A percentile compares a stretch with the other conserved stretches of the same genome.
Evolutionary conservation across 30 jellyfish, hydroid and myxozoan genomes (phyloP).

Genomic region (Hydra vulgaris): DNA sequence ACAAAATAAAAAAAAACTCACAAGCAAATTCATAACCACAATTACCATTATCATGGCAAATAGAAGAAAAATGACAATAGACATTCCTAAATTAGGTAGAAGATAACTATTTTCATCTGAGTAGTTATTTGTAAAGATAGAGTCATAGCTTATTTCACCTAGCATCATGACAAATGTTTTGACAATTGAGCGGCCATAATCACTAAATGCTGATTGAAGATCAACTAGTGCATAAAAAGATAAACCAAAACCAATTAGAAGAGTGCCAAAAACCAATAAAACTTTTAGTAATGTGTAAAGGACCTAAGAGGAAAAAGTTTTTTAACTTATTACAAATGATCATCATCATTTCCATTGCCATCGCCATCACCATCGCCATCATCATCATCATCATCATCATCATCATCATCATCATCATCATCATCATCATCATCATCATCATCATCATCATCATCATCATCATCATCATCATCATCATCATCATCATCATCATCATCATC

Average conservation of each 20-base stretch:
- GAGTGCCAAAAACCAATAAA: constrained; percentile 34
- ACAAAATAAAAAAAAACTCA: constrained; percentile 21
- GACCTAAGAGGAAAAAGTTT: constrained; percentile 16
- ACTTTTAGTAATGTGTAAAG: constrained; percentile 39
- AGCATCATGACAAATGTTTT: constrained; percentile 60
- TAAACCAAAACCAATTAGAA: constrained; percentile 37
- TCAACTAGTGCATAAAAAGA: constrained; percentile 43
- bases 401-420: too few species aligned
- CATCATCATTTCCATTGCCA: too few species aligned
- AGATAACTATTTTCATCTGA: neutral
- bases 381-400: too few species aligned
- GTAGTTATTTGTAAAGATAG: constrained; percentile 27
- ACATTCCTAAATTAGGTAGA: constrained; percentile 18
- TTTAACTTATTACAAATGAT: too few species aligned
- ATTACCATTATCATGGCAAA: constrained; percentile 22
- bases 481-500: too few species aligned
- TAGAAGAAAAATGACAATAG: constrained; percentile 15
- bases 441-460: too few species aligned
- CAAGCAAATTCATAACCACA: constrained; percentile 72
- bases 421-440: too few species aligned
- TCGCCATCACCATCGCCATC: too few species aligned
- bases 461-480: too few species aligned
- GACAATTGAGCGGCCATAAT: constrained; percentile 10
- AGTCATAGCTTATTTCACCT: constrained; percentile 60
- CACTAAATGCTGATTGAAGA: constrained; percentile 31